These are phyloP conservation scores for Pseudomyrmex cubaensis DNA, from an alignment of 1,140 invertebrate genomes.

Conservation along the genomic window DNA sequence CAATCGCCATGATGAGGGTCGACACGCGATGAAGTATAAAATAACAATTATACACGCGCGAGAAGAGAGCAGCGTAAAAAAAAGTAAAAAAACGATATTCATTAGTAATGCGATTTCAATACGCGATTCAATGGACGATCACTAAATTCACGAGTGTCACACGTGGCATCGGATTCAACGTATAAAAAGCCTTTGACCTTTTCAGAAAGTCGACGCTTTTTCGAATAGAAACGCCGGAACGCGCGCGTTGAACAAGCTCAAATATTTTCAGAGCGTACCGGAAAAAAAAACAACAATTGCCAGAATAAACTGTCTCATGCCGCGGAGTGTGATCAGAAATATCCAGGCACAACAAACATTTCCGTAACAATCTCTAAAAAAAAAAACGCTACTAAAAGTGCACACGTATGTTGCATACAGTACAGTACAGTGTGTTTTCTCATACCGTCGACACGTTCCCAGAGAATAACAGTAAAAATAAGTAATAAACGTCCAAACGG, in stretches of 20 bases:
- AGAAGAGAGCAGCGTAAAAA: not conserved
- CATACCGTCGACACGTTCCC: not conserved
- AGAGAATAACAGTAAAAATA: conserved; percentile 48
- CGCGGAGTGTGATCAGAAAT: not conserved
- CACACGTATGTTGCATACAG: not conserved
- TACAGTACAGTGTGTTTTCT: not conserved
- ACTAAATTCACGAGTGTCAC: not conserved
- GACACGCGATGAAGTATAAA: conserved; percentile 18
- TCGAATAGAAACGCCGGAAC: conserved; percentile 3
- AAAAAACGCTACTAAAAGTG: not conserved
- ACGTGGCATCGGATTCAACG: not conserved
- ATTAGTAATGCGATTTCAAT: conserved; percentile 1
- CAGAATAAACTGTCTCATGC: conserved; percentile 22
- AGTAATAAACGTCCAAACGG: conserved; percentile 9
- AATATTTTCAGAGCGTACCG: not conserved
- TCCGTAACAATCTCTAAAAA: conserved; percentile 21
- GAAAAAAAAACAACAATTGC: conserved; percentile 2
- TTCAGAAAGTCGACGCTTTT: not conserved
- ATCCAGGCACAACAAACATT: not conserved
- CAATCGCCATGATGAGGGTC: not conserved
- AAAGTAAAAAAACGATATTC: not conserved
- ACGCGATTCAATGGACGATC: not conserved
- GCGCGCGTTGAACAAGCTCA: not conserved
- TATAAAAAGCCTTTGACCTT: not conserved
- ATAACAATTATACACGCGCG: not conserved